Percentiles rank a stretch among this genome's conserved stretches.
Evolutionary conservation across 2,797 vertebrate genomes (phyloP).

Genomic region (Micrastur ruficollis): DNA sequence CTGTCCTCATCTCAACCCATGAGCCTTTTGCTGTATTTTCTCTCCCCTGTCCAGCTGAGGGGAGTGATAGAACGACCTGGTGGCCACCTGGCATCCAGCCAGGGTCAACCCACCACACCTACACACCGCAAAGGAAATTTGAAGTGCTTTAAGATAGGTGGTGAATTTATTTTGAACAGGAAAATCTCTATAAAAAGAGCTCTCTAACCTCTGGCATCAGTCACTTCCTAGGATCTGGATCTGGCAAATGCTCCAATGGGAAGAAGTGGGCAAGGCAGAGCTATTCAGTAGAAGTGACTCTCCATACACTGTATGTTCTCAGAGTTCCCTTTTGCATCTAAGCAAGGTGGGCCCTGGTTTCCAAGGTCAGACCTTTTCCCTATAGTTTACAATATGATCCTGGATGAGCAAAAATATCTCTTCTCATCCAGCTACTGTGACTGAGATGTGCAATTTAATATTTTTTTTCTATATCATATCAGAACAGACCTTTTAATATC

Average conservation of each 20-base stretch:
- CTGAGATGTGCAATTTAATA: neutral
- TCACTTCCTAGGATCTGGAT: neutral
- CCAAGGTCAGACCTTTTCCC: neutral
- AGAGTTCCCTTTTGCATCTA: neutral
- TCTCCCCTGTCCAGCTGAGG: too few relatives aligned
- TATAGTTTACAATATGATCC: neutral
- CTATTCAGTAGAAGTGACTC: neutral
- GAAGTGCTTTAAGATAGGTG: accelerated
- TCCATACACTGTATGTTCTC: neutral
- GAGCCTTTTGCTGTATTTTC: too few relatives aligned
- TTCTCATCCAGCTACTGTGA: neutral
- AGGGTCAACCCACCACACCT: neutral
- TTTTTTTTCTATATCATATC: neutral
- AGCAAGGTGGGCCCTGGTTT: neutral
- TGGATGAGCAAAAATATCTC: neutral
- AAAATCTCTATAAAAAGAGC: neutral
- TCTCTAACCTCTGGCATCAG: neutral
- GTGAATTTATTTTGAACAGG: neutral
- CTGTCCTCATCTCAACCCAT: too few relatives aligned
- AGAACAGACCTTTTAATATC: neutral
- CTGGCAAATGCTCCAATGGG: neutral
- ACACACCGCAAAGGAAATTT: neutral
- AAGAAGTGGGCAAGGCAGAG: neutral
- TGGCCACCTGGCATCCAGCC: too few relatives aligned
- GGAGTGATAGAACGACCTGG: neutral